Evolutionary conservation across 2,797 vertebrate genomes (phyloP).

Genomic region (Chelidonichthys spinosus): DNA sequence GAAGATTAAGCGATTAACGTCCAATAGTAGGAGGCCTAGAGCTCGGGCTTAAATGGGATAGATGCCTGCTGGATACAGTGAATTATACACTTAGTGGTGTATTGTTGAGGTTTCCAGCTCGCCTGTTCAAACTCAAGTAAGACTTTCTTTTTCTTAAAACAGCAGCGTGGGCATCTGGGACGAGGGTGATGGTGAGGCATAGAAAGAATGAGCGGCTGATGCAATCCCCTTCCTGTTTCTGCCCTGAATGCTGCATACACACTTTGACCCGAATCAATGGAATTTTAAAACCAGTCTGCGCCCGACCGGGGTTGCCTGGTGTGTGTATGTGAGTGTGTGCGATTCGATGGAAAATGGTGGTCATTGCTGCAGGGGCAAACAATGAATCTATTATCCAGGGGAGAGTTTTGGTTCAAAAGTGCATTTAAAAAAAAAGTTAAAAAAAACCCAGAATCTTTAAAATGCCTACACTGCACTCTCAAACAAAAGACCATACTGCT

Average conservation of each 20-base stretch:
- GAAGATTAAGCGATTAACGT: conserved; percentile 79
- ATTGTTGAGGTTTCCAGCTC: conserved; percentile 57
- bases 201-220: conserved; percentile 47
- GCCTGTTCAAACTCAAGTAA: conserved; percentile 73
- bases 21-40: conserved; percentile 54
- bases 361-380: conserved; percentile 43
- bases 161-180: conserved; percentile 51
- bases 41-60: conserved; percentile 62
- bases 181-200: conserved; percentile 31
- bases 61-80: conserved; percentile 61
- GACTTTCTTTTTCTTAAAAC: conserved; percentile 55
- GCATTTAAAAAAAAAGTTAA: background rate
- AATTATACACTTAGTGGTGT: conserved; percentile 48
- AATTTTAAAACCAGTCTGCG: conserved; percentile 44
- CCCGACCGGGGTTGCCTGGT: conserved; percentile 25
- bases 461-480: conserved; percentile 10
- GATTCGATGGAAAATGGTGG: conserved; percentile 24
- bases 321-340: conserved; percentile 8
- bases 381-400: conserved; percentile 41
- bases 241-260: conserved; percentile 43
- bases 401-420: conserved; percentile 21
- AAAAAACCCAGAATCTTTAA: conserved; percentile 5
- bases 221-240: conserved; percentile 46
- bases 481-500: conserved; percentile 4
- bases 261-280: conserved; percentile 65